Evolutionary conservation across 2,797 vertebrate species (phyloP), one percentile per base, ranked within the genome.

Genomic region (Huso huso): DNA sequence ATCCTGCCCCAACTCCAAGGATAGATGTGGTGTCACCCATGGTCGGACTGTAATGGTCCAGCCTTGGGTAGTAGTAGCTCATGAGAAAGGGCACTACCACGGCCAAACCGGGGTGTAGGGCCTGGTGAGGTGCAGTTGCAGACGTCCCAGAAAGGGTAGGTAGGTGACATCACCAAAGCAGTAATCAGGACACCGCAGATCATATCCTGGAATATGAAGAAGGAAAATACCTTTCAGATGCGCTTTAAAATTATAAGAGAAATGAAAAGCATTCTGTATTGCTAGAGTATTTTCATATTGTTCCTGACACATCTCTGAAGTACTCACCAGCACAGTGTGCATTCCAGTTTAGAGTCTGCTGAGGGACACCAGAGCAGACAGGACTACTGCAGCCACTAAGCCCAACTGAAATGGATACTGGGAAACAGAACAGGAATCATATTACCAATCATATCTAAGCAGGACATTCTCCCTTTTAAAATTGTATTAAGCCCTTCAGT

Each of bases 331-430:
- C n/a, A 93, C 87, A 0, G 94, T 96, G 86, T 99, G 96, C 96
- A 98, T 98, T 74, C 96, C 96, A 0, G 93, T 97, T 81, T 98
- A 99, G 61, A 99, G 85, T 59, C 96, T 87, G 76, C 96, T 99
- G 77, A 99, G 91, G 78, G 92, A 91, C 82, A 99, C 96, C 82
- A 99, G 68, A 0, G 79, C 76, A 0, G 95, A 97, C 66, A 98
- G 77, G 55, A 89, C 77, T 18, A 91, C 73, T 0, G 95, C 93
- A 48, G 88, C 76, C n/a, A 66, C 67, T 72, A 98, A 78, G 13
- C 96, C 95, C 1, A 89, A 74, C 57, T 83, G 85, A 0, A 95
- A 92, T 6, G 90, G 91, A 66, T 97, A 96, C 96, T 99, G 89
- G 1, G 60, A 62, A 62, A 10, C 10, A 37, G 9, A 48, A 18